These are phyloP conservation scores for Corythucha ciliata DNA, from an alignment of 2,888 invertebrate genomes.

Conservation along the genomic window DNA sequence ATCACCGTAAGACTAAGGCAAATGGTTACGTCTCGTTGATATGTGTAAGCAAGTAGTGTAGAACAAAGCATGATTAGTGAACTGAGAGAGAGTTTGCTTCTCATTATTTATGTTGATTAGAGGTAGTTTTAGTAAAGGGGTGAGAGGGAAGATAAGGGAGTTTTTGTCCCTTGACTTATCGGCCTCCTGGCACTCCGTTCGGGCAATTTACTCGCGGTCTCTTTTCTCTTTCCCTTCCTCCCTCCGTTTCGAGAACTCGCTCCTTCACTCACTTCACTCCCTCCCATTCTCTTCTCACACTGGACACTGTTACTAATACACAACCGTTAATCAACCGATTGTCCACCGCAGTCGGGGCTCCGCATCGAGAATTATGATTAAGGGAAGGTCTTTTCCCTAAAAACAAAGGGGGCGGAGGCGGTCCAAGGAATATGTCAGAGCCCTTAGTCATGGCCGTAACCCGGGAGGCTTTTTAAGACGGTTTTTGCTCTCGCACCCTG, in stretches of 20 bases:
- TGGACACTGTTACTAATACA: conserved; percentile 34
- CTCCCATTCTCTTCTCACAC: conserved; percentile 1
- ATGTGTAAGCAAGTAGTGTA: background rate
- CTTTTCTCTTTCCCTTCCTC: conserved; percentile 8
- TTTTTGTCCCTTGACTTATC: conserved; percentile 33
- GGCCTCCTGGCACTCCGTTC: conserved; percentile 19
- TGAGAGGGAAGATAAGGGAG: conserved; percentile 21
- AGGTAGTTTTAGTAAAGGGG: conserved; percentile 1
- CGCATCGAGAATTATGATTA: conserved; percentile 28
- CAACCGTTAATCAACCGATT: conserved; percentile 36
- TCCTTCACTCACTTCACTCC: background rate
- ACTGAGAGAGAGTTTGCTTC: conserved; percentile 3
- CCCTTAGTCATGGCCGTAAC: conserved; percentile 24
- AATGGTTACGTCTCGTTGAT: too few species aligned
- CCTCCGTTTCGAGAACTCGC: too few species aligned
- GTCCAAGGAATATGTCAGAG: conserved; percentile 30
- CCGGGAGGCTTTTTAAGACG: conserved; percentile 26
- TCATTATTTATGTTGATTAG: conserved; percentile 33
- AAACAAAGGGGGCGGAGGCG: conserved; percentile 23
- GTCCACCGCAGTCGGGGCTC: conserved; percentile 29
- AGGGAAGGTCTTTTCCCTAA: conserved; percentile 17
- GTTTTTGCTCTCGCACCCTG: conserved; percentile 28
- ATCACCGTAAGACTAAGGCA: too few species aligned
- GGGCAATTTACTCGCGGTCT: conserved; percentile 32
- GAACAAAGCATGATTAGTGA: conserved; percentile 6